A percentile compares a stretch with the other conserved stretches of the same genome.
Evolutionary conservation across 2,113 vertebrate genomes (phyloP).

Genomic region (Corythoichthys intestinalis): DNA sequence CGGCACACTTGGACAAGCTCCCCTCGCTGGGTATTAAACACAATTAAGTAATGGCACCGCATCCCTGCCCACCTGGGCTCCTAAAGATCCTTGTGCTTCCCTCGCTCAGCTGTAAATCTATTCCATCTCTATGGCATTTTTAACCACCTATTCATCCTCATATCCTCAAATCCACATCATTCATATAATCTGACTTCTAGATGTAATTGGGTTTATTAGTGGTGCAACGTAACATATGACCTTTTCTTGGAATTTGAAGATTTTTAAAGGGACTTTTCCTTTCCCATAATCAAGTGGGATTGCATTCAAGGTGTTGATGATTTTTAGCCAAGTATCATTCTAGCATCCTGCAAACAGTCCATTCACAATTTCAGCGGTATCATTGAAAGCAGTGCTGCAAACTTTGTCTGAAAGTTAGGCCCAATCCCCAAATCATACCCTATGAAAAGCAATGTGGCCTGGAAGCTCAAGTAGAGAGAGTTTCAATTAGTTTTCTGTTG

Average conservation of each 20-base stretch:
- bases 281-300: background rate
- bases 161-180: slow-evolving; percentile 14
- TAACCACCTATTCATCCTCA: slow-evolving; percentile 20
- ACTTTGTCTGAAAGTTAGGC: slow-evolving; percentile 3
- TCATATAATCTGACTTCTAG: slow-evolving; percentile 27
- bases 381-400: slow-evolving; percentile 21
- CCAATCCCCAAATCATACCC: slow-evolving; percentile 4
- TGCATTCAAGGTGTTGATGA: background rate
- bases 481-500: background rate
- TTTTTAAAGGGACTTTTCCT: slow-evolving; percentile 23
- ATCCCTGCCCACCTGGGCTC: slow-evolving; percentile 46
- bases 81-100: slow-evolving; percentile 25
- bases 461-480: background rate
- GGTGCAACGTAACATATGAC: slow-evolving; percentile 32
- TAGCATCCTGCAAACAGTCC: background rate
- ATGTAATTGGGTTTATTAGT: slow-evolving; percentile 16
- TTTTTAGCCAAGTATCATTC: background rate
- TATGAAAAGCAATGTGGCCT: background rate
- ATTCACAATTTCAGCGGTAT: background rate
- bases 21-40: slow-evolving; percentile 54
- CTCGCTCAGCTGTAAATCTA: slow-evolving; percentile 42
- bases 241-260: slow-evolving; percentile 43
- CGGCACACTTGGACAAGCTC: slow-evolving; percentile 51
- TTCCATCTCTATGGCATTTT: slow-evolving; percentile 35
- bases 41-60: slow-evolving; percentile 50